A percentile compares a stretch with the other conserved stretches of the same genome.
phyloP scores from a whole-genome alignment of 2,888 invertebrate species.

The Bombylius major region DNA sequence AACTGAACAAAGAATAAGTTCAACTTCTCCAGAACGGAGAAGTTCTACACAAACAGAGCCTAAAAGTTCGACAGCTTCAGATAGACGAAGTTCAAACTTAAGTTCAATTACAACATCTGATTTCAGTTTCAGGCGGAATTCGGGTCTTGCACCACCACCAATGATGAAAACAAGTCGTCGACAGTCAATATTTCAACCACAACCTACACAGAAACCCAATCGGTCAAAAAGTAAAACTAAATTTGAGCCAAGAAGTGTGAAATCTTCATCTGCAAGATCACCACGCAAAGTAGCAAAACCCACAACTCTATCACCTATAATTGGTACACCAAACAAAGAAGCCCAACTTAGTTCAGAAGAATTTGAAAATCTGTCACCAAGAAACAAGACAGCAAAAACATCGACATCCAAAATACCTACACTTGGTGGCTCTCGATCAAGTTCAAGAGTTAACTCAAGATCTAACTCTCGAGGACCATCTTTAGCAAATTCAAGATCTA shows the following conservation, averaged over 20 bases:
- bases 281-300: constrained; percentile 31
- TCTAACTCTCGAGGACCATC: constrained; percentile 12
- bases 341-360: constrained; percentile 17
- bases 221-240: constrained; percentile 8
- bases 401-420: constrained; percentile 32
- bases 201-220: not conserved
- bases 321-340: constrained; percentile 36
- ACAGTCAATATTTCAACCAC: not conserved
- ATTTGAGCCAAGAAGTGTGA: not conserved
- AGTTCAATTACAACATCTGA: constrained; percentile 34
- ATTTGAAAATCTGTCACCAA: constrained; percentile 16
- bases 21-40: constrained; percentile 31
- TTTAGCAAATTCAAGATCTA: constrained; percentile 18
- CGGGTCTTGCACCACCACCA: constrained; percentile 14
- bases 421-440: constrained; percentile 19
- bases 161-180: not conserved
- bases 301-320: constrained; percentile 32
- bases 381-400: not conserved
- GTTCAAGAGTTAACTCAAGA: constrained; percentile 12
- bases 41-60: constrained; percentile 31
- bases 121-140: constrained; percentile 30
- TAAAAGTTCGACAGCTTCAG: constrained; percentile 22
- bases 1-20: constrained; percentile 25
- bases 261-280: not conserved
- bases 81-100: constrained; percentile 32